Percentiles rank a stretch among this genome's conserved stretches.
Evolutionary conservation across 2,113 vertebrate genomes (phyloP).

Genomic region (Centropus bengalensis): DNA sequence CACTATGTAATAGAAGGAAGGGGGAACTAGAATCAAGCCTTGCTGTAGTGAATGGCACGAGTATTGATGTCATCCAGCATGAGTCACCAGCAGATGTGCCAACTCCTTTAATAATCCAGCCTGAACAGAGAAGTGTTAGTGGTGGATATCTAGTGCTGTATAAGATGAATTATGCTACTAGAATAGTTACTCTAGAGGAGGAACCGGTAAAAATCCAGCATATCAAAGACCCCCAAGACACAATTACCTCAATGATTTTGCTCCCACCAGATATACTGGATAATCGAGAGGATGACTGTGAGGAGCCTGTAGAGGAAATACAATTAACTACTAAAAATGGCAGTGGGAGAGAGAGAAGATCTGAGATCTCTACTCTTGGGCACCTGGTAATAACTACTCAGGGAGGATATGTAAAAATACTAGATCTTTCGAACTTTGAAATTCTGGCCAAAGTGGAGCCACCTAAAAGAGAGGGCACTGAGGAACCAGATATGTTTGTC

Average conservation of each 20-base stretch:
- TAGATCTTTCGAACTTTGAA: slow-evolving; percentile 96
- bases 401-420: slow-evolving; percentile 95
- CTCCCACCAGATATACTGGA: slow-evolving; percentile 96
- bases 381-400: slow-evolving; percentile 98
- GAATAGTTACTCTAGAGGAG: slow-evolving; percentile 95
- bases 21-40: slow-evolving; percentile 84
- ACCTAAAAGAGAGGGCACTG: slow-evolving; percentile 91
- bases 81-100: slow-evolving; percentile 87
- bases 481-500: slow-evolving; percentile 93
- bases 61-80: slow-evolving; percentile 82
- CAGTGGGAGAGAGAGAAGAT: slow-evolving; percentile 84
- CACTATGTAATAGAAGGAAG: slow-evolving; percentile 91
- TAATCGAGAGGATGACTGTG: slow-evolving; percentile 93
- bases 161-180: slow-evolving; percentile 97
- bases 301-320: slow-evolving; percentile 89
- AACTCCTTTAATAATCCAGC: slow-evolving; percentile 91
- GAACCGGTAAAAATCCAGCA: slow-evolving; percentile 96
- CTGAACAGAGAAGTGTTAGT: slow-evolving; percentile 84
- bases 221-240: slow-evolving; percentile 94
- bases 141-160: slow-evolving; percentile 96
- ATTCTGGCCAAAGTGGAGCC: slow-evolving; percentile 97
- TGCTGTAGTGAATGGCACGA: slow-evolving; percentile 87
- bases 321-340: slow-evolving; percentile 85
- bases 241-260: slow-evolving; percentile 95
- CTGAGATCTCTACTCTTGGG: slow-evolving; percentile 88